A percentile compares a stretch with the other conserved stretches of the same genome.
phyloP scores from a whole-genome alignment of 2,797 vertebrate species.

The Dendrocincla tyrannina region DNA sequence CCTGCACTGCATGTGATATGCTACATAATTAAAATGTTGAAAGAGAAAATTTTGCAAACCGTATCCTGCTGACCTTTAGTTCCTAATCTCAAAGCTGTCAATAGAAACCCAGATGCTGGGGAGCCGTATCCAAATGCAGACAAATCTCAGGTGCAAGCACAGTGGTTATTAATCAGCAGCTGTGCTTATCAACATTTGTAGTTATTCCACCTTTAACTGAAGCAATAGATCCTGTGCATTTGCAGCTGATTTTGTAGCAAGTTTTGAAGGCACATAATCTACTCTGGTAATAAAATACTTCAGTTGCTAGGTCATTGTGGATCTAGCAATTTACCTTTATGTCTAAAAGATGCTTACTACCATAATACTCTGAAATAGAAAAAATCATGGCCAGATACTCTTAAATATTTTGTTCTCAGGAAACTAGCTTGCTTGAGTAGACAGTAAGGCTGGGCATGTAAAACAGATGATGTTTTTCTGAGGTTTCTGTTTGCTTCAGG shows the following conservation, averaged over 20 bases:
- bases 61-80: not conserved
- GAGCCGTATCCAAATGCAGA: not conserved
- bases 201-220: not conserved
- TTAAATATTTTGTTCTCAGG: not conserved
- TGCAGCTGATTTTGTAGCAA: not conserved
- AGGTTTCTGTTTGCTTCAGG: not conserved
- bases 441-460: not conserved
- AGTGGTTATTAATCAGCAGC: not conserved
- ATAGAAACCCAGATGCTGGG: not conserved
- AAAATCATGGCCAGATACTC: not conserved
- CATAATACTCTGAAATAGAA: not conserved
- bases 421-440: not conserved
- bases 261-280: not conserved
- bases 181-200: not conserved
- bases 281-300: not conserved
- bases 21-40: not conserved
- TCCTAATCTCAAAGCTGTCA: slow-evolving; percentile 2
- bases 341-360: not conserved
- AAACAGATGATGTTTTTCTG: not conserved
- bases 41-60: not conserved
- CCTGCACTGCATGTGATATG: not conserved
- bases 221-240: not conserved
- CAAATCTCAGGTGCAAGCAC: not conserved
- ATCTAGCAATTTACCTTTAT: not conserved
- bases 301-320: not conserved